Evolutionary conservation across 2,113 vertebrate species (phyloP).

Genomic region (Guaruba guarouba): DNA sequence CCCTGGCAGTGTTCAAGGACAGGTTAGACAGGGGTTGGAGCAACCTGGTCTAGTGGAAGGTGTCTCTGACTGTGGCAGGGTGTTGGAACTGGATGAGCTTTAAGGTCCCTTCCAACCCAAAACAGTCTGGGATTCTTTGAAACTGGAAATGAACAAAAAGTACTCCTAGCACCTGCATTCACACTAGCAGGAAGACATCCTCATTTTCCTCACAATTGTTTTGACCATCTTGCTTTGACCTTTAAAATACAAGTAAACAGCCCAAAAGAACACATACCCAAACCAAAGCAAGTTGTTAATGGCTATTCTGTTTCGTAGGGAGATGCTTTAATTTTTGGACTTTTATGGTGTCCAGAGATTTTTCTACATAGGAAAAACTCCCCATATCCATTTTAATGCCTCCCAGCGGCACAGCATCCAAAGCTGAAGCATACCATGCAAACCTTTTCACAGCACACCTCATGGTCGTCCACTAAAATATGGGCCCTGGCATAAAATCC

Average conservation of each 20-base stretch:
- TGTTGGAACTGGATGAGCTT: not conserved
- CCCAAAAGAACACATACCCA: not conserved
- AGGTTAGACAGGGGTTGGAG: not conserved
- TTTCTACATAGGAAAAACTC: not conserved
- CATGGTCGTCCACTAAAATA: not conserved
- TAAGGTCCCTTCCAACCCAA: not conserved
- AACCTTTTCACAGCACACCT: fast-evolving
- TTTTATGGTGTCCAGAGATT: not conserved
- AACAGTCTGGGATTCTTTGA: not conserved
- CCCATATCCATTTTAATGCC: not conserved
- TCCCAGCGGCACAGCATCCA: not conserved
- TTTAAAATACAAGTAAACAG: not conserved
- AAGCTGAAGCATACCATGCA: not conserved
- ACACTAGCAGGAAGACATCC: not conserved
- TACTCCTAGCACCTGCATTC: not conserved
- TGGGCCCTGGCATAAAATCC: not conserved
- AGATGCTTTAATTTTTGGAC: not conserved
- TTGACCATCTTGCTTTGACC: not conserved
- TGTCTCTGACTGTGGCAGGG: not conserved
- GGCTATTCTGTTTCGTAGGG: not conserved
- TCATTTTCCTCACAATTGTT: not conserved
- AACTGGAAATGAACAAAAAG: not conserved
- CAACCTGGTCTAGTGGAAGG: not conserved
- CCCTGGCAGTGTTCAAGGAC: not conserved
- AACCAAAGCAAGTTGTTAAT: not conserved